phyloP scores from a whole-genome alignment of 2,797 vertebrate genomes.

The Xerus rutilus region DNA sequence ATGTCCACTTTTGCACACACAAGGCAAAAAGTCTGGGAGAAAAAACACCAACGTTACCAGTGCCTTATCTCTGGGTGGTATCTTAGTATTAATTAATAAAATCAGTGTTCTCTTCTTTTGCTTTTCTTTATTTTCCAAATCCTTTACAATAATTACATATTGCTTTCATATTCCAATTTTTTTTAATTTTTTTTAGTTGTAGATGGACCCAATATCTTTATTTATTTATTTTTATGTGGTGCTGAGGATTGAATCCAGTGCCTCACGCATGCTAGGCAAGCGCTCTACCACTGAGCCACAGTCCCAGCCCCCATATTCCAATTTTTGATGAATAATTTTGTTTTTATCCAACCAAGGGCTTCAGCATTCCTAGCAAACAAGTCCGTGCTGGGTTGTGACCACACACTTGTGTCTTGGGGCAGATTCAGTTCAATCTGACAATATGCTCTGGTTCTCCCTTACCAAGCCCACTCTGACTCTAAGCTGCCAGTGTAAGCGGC shows the following conservation, averaged over 20 bases:
- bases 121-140: conserved; percentile 58
- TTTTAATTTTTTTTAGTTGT: no score
- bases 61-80: conserved; percentile 20
- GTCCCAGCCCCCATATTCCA: no score
- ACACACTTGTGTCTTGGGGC: not conserved
- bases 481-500: not conserved
- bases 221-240: no score
- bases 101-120: conserved; percentile 42
- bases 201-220: no score
- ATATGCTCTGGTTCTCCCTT: not conserved
- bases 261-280: no score
- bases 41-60: not conserved
- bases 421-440: not conserved
- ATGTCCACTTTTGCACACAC: not conserved
- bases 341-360: not conserved
- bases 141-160: conserved; percentile 20
- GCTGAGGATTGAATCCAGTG: no score
- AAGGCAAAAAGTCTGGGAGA: not conserved
- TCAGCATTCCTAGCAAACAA: not conserved
- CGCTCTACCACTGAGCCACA: no score
- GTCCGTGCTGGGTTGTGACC: not conserved
- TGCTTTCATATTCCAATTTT: conserved; percentile 18
- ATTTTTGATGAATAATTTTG: conserved; percentile 13
- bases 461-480: not conserved
- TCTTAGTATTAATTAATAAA: not conserved